Base-by-base conservation (phyloP, 2,888 invertebrate genomes). In the Polymixis flavicincta region DNA sequence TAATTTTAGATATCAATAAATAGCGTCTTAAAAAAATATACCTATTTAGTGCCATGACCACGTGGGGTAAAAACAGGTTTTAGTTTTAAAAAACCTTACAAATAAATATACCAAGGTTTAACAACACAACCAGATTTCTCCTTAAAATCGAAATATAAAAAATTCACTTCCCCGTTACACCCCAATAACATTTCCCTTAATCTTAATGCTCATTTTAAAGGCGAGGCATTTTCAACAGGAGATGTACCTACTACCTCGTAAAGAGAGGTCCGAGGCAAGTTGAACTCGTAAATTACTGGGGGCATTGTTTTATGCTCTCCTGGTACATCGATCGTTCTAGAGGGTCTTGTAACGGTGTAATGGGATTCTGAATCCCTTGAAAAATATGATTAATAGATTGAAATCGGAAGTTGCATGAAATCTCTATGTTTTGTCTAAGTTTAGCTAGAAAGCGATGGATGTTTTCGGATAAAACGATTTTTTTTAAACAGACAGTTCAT, bases 271-370 rank as follows among this genome's bases (percentile, higher is more conserved):
- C 90, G 90, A 92, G 60, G 61, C 19, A 54, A 80, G 66, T 83
- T 37, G 59, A 63, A 88, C 90, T 92, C 94, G 92, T 95, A 95
- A 95, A 95, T 95, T 94, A 94, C 90, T 84, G 84, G 79, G 88
- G 89, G 74, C 91, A 94, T 95, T 95, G 94, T 95, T 95, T 95
- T 94, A 95, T 92, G 92, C 91, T 87, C 90, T 90, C 92, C 94
- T 93, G 94, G 94, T 95, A 94, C 94, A 94, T 93, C 92, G 93
- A 94, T 94, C 93, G 93, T 92, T 92, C 90, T 90, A 88, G 89
- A 91, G 92, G 91, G 92, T 87, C 89, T 90, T 88, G 92, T 93
- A 92, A 90, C 87, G 88, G 87, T 92, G 89, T 90, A 92, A 92
- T 93, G 89, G 89, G 91, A 92, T 92, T 92, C 84, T 86, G 89